Base-by-base conservation (phyloP, 2,797 vertebrate species). In the Meda fulgida region DNA sequence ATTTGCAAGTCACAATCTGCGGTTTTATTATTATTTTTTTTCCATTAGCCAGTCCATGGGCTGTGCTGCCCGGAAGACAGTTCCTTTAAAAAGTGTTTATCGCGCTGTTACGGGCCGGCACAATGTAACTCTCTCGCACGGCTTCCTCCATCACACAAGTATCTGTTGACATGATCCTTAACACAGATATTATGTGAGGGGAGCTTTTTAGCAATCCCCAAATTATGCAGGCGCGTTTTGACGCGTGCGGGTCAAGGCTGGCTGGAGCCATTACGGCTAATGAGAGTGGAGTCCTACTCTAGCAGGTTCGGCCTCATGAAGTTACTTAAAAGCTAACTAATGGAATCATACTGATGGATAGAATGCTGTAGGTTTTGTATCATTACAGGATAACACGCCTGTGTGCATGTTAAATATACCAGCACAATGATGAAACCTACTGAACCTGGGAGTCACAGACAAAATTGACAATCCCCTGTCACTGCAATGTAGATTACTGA, bases 91-190 rank as follows among this genome's bases (percentile, higher is more conserved):
- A 90, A 93, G 90, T 90, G 92, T 89, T 92, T 94, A 93, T 93
- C 92, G 90, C 92, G 90, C 93, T 93, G 89, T 91, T 94, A 94
- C 89, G 92, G 91, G 93, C 93, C 92, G 91, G 91, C 89, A 90
- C 90, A 91, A 92, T 93, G 92, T 92, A 93, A 92, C 93, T 91
- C 91, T 95, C 93, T 89, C 89, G 65, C 46, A 66, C 88, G 90
- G 93, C 92, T 91, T 93, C 94, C 93, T 92, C 93, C 92, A 89
- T 79, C 93, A 94, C 92, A 95, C 93, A 95, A 96, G 95, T 95
- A 91, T 96, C 95, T 96, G 95, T 96, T 96, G 95, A 96, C 95
- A 96, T 94, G 94, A 95, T 96, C 95, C 95, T 96, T 96, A 96
- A 96, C 95, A 95, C 93, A 90, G 93, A 95, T 94, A 95, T 96